A percentile compares a stretch with the other conserved stretches of the same genome.
phyloP scores from a whole-genome alignment of 2,888 invertebrate species.

The Drosophila crucigera region DNA sequence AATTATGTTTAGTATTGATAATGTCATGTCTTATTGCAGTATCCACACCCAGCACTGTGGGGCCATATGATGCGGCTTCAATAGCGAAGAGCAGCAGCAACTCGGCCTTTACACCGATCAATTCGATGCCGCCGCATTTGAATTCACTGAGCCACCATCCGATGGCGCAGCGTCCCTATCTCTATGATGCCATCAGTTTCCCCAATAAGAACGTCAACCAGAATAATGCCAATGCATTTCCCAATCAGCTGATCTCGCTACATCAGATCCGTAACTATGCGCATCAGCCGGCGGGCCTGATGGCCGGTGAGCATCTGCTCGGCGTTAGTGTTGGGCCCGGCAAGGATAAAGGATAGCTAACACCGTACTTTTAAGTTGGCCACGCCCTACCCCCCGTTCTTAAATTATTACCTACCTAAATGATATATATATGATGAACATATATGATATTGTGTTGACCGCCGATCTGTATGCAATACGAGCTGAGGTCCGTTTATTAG shows the following conservation, averaged over 20 bases:
- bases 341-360: conserved; percentile 85
- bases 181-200: conserved; percentile 97
- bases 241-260: conserved; percentile 96
- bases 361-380: conserved; percentile 82
- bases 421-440: conserved; percentile 11
- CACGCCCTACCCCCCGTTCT: conserved; percentile 20
- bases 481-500: conserved; percentile 43
- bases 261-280: conserved; percentile 99
- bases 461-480: conserved; percentile 60
- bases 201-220: conserved; percentile 90
- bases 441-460: conserved; percentile 46
- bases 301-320: conserved; percentile 89
- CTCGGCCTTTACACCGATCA: conserved; percentile 97
- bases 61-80: conserved; percentile 86
- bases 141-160: conserved; percentile 90
- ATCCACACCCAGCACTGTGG: conserved; percentile 83
- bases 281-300: conserved; percentile 92
- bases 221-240: conserved; percentile 89
- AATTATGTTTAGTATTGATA: background rate
- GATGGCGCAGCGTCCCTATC: conserved; percentile 91
- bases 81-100: conserved; percentile 88
- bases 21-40: conserved; percentile 49
- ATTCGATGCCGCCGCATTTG: conserved; percentile 91
- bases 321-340: conserved; percentile 85
- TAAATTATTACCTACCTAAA: conserved; percentile 29